Evolutionary conservation across 92 coral and sea anemone genomes (phyloP), one percentile per base, ranked within the genome.

Genomic region (Anthopleura xanthogrammica): DNA sequence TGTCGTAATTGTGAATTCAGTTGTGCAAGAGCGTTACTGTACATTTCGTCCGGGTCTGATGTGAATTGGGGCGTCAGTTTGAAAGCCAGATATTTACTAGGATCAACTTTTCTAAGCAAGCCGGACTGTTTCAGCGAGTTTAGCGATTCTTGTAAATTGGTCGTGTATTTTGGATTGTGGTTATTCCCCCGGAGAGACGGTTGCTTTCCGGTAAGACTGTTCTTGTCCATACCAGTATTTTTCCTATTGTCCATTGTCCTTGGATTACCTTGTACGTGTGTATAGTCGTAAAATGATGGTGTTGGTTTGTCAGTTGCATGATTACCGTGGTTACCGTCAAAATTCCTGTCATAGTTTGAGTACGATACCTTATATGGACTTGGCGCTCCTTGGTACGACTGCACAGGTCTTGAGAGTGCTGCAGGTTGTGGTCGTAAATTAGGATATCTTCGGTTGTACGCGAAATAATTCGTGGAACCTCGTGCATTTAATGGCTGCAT

Each of bases 51-150:
- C 11, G 76, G 76, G 76, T 85, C 77, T n/a, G 82, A 60, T n/a
- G 57, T 84, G 41, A 6, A n/a, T 65, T 13, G 83, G 12, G 88
- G 83, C 68, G 79, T 79, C 16, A 85, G 83, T 57, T 60, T 85
- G 82, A 85, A 85, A 19, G 88, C 88, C 55, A 78, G n/a, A 77
- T 85, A 85, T 40, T 79, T 20, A 42, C 82, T 85, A 3, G 82
- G 83, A 52, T 85, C 72, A 9, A 84, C 65, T 19, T 78, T 85
- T 77, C 43, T 85, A 74, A 54, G 56, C 43, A 80, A 20, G 16
- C 75, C 83, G 19, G 83, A 42, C 23, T 57, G 81, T 24, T 71
- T 43, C 16, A 41, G 85, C 6, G 50, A 41, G 39, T 71, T 24
- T 29, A 77, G 76, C 42, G 42, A 74, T 52, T 62, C 78, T 62